These are phyloP conservation scores for Metopolophium dirhodum DNA, from an alignment of 1,140 invertebrate genomes.

Conservation along the genomic window DNA sequence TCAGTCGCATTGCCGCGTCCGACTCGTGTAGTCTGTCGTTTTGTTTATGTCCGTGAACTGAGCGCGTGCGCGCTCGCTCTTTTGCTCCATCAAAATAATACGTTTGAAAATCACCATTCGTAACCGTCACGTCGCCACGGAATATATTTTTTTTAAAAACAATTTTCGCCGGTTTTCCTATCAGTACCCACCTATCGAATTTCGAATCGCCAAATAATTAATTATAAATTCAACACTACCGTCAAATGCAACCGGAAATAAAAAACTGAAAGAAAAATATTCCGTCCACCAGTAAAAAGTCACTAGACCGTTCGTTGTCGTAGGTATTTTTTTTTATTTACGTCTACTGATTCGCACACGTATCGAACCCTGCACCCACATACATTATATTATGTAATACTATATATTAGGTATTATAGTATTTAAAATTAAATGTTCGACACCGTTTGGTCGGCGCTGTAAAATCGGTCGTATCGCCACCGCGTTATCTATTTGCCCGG, in stretches of 20 bases:
- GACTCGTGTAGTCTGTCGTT: slow-evolving; percentile 7
- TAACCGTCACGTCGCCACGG: not conserved
- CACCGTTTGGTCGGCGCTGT: not conserved
- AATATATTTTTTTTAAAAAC: not conserved
- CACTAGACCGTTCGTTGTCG: not conserved
- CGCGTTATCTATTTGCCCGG: not conserved
- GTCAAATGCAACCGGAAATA: not conserved
- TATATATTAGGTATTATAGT: not conserved
- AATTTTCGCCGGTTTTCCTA: not conserved
- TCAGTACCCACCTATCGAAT: not conserved
- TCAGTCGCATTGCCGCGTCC: slow-evolving; percentile 44
- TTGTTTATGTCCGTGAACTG: not conserved
- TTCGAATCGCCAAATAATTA: not conserved
- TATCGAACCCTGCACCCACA: not conserved
- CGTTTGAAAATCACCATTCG: not conserved
- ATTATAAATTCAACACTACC: not conserved
- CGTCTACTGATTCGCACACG: not conserved
- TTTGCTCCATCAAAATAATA: not conserved
- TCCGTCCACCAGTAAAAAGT: not conserved
- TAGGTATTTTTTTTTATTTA: not conserved
- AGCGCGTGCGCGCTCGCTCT: not conserved
- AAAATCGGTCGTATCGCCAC: not conserved
- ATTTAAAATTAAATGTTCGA: not conserved
- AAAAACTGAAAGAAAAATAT: not conserved
- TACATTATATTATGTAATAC: not conserved